These are phyloP conservation scores for Malthinus flaveolus DNA, from an alignment of 2,888 invertebrate genomes.

Conservation along the genomic window DNA sequence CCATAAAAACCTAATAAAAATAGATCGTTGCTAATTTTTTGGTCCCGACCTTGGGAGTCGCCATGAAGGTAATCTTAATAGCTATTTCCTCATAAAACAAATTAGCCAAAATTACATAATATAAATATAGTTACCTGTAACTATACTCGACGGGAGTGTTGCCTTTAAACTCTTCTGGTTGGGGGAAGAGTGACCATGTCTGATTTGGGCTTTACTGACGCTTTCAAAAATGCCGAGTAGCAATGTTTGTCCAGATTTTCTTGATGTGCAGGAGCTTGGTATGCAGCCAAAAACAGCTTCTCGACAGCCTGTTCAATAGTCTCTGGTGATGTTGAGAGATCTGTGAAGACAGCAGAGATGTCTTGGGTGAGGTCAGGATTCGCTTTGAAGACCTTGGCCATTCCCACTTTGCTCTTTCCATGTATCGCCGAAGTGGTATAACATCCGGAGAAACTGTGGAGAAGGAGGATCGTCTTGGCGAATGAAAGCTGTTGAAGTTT, in stretches of 20 bases:
- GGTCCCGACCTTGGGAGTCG: background rate
- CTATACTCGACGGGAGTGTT: slow-evolving; percentile 15
- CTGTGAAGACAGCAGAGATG: slow-evolving; percentile 5
- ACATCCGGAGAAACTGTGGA: background rate
- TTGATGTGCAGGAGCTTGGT: background rate
- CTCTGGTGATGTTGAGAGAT: background rate
- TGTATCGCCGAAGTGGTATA: too few species aligned
- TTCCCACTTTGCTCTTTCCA: background rate
- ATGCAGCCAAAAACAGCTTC: slow-evolving; percentile 2
- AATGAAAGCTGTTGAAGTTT: too few species aligned
- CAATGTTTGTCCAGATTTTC: slow-evolving; percentile 9
- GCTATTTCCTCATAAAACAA: background rate
- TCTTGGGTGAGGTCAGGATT: background rate
- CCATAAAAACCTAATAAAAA: too few species aligned
- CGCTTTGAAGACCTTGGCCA: background rate
- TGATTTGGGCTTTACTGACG: slow-evolving; percentile 14
- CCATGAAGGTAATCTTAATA: background rate
- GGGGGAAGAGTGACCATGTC: slow-evolving; percentile 25
- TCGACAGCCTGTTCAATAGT: too few species aligned
- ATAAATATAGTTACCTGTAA: slow-evolving; percentile 8
- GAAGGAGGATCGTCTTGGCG: background rate
- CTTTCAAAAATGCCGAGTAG: slow-evolving; percentile 11
- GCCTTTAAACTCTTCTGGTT: slow-evolving; percentile 26
- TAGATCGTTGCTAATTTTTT: background rate
- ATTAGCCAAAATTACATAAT: background rate